A percentile compares a stretch with the other conserved stretches of the same genome.
phyloP scores from a whole-genome alignment of 2,888 invertebrate species.

The Pristionchus exspectatus region DNA sequence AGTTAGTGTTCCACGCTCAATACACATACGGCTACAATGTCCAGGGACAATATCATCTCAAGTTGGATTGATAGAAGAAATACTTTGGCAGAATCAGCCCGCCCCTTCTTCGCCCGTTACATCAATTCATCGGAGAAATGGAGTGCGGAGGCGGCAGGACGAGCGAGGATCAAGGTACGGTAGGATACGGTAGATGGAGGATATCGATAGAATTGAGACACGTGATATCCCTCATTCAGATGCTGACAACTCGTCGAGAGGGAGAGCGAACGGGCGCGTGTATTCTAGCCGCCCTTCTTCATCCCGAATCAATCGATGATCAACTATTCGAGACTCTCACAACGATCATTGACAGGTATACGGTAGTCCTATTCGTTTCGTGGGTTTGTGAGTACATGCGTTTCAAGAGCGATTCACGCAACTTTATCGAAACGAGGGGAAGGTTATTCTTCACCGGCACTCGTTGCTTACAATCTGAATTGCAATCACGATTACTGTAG shows the following conservation, averaged over 20 bases:
- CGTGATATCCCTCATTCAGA: neutral
- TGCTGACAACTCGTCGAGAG: slow-evolving; percentile 51
- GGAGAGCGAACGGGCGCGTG: slow-evolving; percentile 44
- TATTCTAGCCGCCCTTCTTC: slow-evolving; percentile 39
- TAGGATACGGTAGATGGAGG: neutral
- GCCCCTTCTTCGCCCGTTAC: slow-evolving; percentile 53
- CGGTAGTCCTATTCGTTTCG: neutral
- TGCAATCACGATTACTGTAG: neutral
- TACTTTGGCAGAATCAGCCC: slow-evolving; percentile 24
- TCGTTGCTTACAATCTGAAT: neutral
- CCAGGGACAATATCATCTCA: too few species aligned
- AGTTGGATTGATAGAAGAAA: neutral
- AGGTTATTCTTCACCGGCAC: neutral
- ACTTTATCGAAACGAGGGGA: neutral
- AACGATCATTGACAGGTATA: slow-evolving; percentile 37
- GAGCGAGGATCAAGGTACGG: slow-evolving; percentile 27
- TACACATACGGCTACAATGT: too few species aligned
- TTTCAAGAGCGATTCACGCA: slow-evolving; percentile 32
- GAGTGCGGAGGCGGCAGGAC: neutral
- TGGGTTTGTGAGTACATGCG: neutral
- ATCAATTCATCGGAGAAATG: slow-evolving; percentile 7
- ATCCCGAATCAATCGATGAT: slow-evolving; percentile 31
- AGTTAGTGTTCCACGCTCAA: neutral
- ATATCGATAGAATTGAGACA: neutral
- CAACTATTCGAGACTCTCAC: slow-evolving; percentile 49